Evolutionary conservation across 2,888 invertebrate genomes (phyloP), one percentile per base, ranked within the genome.

Genomic region (Zeuzera pyrina): DNA sequence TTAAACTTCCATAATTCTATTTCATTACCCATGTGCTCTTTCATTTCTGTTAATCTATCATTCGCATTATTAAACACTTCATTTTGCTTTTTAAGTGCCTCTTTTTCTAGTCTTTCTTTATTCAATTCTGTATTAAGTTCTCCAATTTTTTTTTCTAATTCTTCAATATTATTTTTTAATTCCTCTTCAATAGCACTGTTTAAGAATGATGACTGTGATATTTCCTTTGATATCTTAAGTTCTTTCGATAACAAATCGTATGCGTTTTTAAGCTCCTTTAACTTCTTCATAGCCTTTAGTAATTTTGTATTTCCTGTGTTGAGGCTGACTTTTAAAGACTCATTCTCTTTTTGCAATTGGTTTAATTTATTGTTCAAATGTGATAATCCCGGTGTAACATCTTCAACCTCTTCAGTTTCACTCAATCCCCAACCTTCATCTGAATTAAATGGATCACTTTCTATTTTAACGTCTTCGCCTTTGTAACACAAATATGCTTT

Each of bases 131-230:
- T 62, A 33, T 65, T 79, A 2, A 87, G 55, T 39, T 91, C 90
- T 38, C 81, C 83, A 10, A 91, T 56, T 44, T 85, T 86, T 37
- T 88, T 88, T 51, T 93, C 93, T 30, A 93, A 67, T 27, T 79
- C 71, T 35, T 76, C 69, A 14, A 93, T 76, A 59, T 92, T 92
- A 8, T 73, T 72, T 45, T 89, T 88, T n/a, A 94, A 62, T 66
- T 94, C 94, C 46, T 93, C 92, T 59, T 92, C 91, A 36, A 94
- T 91, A 4, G 93, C 89, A 34, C 87, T 86, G 51, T 94, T 91
- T 28, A 94, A 77, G 53, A 91, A 88, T 26, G 87, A 86, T 28
- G 87, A 81, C 33, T 83, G 74, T 10, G 83, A 77, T 27, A 84
- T 49, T 31, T 86, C 81, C 47, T 84, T 84, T 19, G 79, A 76